Percentiles rank a stretch among this genome's conserved stretches.
phyloP scores from a whole-genome alignment of 2,113 vertebrate species.

The Siniperca knerii region DNA sequence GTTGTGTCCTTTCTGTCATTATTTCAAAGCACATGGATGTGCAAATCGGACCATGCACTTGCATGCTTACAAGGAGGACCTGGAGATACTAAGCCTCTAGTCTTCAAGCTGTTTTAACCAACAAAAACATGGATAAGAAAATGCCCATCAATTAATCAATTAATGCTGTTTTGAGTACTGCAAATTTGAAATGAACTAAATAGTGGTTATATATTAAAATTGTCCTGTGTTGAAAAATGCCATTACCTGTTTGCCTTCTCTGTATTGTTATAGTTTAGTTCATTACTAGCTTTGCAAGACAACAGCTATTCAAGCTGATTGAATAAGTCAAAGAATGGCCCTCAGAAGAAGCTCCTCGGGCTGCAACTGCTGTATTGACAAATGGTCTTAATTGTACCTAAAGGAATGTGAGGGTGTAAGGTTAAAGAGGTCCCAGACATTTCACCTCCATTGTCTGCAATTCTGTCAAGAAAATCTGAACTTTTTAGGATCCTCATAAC shows the following conservation, averaged over 20 bases:
- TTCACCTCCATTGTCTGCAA: constrained; percentile 37
- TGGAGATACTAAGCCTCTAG: not conserved
- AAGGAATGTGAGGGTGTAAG: constrained; percentile 48
- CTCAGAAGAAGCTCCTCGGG: constrained; percentile 26
- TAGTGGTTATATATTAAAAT: not conserved
- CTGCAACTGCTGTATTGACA: constrained; percentile 21
- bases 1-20: not conserved
- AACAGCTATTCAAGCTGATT: not conserved
- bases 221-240: not conserved
- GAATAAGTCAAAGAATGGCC: not conserved
- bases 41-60: not conserved
- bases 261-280: not conserved
- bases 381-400: constrained; percentile 40
- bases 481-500: constrained; percentile 25
- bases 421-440: constrained; percentile 50
- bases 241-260: not conserved
- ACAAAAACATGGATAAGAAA: not conserved
- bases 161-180: not conserved
- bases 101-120: not conserved
- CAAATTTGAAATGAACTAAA: not conserved
- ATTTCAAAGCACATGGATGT: not conserved
- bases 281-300: constrained; percentile 1
- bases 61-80: not conserved
- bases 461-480: constrained; percentile 30
- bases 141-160: not conserved